A percentile compares a stretch with the other conserved stretches of the same genome.
phyloP scores from a whole-genome alignment of 2,113 vertebrate species.

The Baryphthengus martii region DNA sequence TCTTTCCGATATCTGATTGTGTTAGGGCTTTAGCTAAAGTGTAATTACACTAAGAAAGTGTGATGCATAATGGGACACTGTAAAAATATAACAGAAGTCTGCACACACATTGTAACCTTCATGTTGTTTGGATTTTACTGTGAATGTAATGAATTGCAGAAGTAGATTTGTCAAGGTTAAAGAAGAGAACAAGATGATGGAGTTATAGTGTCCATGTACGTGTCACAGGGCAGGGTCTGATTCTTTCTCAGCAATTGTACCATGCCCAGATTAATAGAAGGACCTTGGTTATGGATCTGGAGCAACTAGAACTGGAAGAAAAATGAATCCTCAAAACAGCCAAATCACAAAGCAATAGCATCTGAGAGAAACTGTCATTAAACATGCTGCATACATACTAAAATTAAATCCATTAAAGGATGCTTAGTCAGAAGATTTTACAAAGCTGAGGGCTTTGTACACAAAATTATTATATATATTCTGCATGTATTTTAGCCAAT shows the following conservation, averaged over 20 bases:
- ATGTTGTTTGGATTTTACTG: neutral
- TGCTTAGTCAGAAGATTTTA: neutral
- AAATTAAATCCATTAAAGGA: neutral
- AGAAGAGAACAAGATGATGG: neutral
- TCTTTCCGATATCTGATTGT: neutral
- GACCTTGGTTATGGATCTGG: neutral
- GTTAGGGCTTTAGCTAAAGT: neutral
- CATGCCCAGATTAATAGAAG: neutral
- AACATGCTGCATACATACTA: neutral
- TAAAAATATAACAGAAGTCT: neutral
- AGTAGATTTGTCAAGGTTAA: neutral
- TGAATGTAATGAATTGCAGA: neutral
- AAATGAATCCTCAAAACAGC: neutral
- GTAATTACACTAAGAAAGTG: neutral
- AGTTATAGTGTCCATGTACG: neutral
- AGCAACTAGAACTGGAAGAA: neutral
- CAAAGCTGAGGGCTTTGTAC: neutral
- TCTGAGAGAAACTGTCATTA: conserved; percentile 9
- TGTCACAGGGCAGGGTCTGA: neutral
- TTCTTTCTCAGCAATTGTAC: neutral
- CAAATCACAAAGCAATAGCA: conserved; percentile 7
- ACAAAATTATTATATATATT: neutral
- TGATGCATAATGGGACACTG: neutral
- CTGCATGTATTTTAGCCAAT: neutral
- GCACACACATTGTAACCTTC: neutral